phyloP scores from a whole-genome alignment of 2,888 invertebrate genomes.

The Spilarctia lutea region DNA sequence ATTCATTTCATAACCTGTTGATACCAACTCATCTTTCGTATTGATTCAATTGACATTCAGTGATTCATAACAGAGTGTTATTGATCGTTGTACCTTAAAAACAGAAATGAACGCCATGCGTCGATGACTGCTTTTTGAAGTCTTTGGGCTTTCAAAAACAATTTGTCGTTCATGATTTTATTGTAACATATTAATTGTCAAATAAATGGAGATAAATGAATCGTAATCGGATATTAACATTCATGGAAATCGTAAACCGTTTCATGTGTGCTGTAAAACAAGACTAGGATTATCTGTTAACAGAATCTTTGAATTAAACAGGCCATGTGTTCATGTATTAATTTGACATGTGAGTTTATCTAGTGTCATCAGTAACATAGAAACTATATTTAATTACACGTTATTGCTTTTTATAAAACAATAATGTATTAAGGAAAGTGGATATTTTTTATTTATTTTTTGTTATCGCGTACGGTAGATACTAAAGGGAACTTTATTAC shows the following conservation, averaged over 20 bases:
- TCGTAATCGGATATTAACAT: constrained; percentile 25
- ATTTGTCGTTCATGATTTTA: constrained; percentile 35
- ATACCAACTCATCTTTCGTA: constrained; percentile 61
- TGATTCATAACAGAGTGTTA: constrained; percentile 59
- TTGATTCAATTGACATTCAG: constrained; percentile 60
- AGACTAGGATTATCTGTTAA: constrained; percentile 58
- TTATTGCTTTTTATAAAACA: constrained; percentile 67
- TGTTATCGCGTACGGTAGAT: neutral
- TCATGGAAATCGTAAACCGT: constrained; percentile 41
- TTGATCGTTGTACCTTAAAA: constrained; percentile 55
- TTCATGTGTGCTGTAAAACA: constrained; percentile 36
- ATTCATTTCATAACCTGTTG: constrained; percentile 67
- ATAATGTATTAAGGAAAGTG: constrained; percentile 42
- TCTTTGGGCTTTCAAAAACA: constrained; percentile 38
- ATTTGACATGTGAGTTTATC: constrained; percentile 53
- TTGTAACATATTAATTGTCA: constrained; percentile 29
- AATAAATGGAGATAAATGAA: constrained; percentile 30
- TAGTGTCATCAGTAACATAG: constrained; percentile 49
- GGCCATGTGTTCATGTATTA: constrained; percentile 51
- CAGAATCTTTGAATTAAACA: constrained; percentile 47
- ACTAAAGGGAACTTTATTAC: neutral
- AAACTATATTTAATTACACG: constrained; percentile 67
- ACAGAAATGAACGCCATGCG: constrained; percentile 40
- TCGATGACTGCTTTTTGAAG: constrained; percentile 42
- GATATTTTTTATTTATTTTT: neutral